These are phyloP conservation scores for Malacoctenus gilli DNA, from an alignment of 2,797 vertebrate genomes.

Conservation along the genomic window DNA sequence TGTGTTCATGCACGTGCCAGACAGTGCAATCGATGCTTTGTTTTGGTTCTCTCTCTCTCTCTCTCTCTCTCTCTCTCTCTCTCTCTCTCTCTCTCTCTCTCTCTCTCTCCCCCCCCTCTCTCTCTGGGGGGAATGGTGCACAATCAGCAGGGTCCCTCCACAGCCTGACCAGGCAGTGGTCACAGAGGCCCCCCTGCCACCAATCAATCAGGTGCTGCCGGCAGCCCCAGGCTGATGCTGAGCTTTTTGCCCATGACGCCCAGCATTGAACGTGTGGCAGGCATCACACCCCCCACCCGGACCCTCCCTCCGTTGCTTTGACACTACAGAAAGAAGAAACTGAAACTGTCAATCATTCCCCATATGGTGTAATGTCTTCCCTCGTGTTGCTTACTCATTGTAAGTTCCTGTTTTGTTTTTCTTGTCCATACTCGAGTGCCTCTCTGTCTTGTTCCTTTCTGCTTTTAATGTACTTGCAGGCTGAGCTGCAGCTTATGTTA, in stretches of 20 bases:
- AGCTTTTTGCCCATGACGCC: conserved; percentile 25
- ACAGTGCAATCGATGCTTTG: conserved; percentile 59
- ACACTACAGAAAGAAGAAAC: not conserved
- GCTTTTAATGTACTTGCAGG: conserved; percentile 4
- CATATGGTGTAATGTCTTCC: not conserved
- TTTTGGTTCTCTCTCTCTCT: conserved; percentile 40
- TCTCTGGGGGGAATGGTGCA: conserved; percentile 25
- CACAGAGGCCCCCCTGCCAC: conserved; percentile 1
- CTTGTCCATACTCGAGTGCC: conserved; percentile 14
- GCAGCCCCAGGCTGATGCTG: too few relatives aligned
- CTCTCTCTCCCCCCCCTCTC: conserved; percentile 22
- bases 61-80: conserved; percentile 21
- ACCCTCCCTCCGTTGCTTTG: not conserved
- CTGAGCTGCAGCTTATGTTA: conserved; percentile 2
- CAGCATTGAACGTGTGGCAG: conserved; percentile 5
- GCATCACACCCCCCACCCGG: not conserved
- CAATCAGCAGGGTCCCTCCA: conserved; percentile 28
- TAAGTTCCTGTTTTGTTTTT: conserved; percentile 12
- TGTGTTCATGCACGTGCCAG: conserved; percentile 54
- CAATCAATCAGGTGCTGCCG: conserved; percentile 30
- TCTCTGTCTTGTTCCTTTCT: not conserved
- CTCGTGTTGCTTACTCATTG: not conserved
- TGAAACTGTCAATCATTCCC: not conserved
- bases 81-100: conserved; percentile 20
- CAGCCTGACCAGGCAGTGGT: conserved; percentile 18